A percentile compares a stretch with the other conserved stretches of the same genome.
Conservation (phyloP, 2,888 invertebrate species). For the Leuctra nigra region DNA sequence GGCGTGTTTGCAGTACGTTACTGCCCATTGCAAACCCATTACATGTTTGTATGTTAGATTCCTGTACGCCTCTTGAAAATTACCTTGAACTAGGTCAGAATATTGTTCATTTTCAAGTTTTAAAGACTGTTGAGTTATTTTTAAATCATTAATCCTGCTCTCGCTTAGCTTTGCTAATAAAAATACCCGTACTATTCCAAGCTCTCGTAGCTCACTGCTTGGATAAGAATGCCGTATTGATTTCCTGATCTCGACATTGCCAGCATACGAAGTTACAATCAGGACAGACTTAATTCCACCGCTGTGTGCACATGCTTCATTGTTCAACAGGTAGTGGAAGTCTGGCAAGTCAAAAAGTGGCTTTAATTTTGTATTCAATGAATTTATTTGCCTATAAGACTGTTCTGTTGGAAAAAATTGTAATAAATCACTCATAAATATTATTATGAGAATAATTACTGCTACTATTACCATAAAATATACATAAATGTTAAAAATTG, state of each 20-base stretch:
- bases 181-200: slow-evolving; percentile 60
- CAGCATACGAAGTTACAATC: slow-evolving; percentile 72
- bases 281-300: slow-evolving; percentile 30
- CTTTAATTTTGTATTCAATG: neutral
- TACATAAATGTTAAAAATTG: too few species aligned
- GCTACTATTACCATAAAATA: too few species aligned
- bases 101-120: slow-evolving; percentile 55
- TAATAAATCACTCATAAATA: too few species aligned
- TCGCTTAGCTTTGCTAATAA: slow-evolving; percentile 47
- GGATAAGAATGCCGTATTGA: slow-evolving; percentile 63
- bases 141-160: slow-evolving; percentile 32
- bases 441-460: too few species aligned
- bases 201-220: slow-evolving; percentile 46
- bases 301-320: slow-evolving; percentile 30
- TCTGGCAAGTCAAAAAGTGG: slow-evolving; percentile 28
- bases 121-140: slow-evolving; percentile 50
- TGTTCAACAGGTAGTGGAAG: slow-evolving; percentile 33
- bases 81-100: slow-evolving; percentile 67
- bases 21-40: slow-evolving; percentile 73
- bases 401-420: too few species aligned
- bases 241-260: slow-evolving; percentile 60
- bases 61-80: slow-evolving; percentile 67
- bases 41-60: slow-evolving; percentile 78
- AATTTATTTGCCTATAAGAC: too few species aligned
- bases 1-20: slow-evolving; percentile 51